These are phyloP conservation scores for Haliclystus octoradiatus DNA, from an alignment of 30 jellyfish, hydroid and myxozoan genomes.

Conservation along the genomic window DNA sequence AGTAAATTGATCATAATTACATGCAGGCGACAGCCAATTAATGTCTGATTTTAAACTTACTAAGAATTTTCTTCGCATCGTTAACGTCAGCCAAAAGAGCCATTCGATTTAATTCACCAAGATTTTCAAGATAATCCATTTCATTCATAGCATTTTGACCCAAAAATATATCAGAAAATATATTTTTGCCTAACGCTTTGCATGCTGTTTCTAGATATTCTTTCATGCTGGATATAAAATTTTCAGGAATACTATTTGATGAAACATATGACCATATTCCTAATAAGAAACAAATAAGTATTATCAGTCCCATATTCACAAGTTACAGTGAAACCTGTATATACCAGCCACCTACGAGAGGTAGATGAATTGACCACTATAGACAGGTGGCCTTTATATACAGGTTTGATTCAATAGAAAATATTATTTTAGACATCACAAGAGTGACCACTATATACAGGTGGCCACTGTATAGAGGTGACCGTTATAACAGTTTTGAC, in stretches of 20 bases:
- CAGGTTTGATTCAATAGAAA: too few species aligned
- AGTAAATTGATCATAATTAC: background rate
- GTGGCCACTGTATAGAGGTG: too few species aligned
- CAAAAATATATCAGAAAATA: constrained; percentile 48
- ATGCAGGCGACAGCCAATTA: background rate
- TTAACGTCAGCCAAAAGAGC: constrained; percentile 47
- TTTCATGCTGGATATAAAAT: constrained; percentile 23
- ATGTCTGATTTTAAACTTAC: too few species aligned
- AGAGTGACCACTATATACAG: too few species aligned
- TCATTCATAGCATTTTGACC: constrained; percentile 35
- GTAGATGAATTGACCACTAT: too few species aligned
- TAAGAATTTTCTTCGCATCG: constrained; percentile 43
- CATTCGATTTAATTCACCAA: constrained; percentile 59
- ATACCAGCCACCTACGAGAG: too few species aligned
- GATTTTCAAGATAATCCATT: constrained; percentile 62
- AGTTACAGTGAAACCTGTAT: background rate
- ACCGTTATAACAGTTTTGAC: too few species aligned
- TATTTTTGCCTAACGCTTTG: constrained; percentile 29
- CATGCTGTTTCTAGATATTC: constrained; percentile 16
- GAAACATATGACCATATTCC: constrained; percentile 60
- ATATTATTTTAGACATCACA: too few species aligned
- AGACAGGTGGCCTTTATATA: too few species aligned
- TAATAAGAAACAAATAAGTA: background rate
- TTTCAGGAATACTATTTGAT: constrained; percentile 35
- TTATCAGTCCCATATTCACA: too few species aligned